Percentiles rank a stretch among this genome's conserved stretches.
phyloP scores from a whole-genome alignment of 2,797 vertebrate genomes.

The Babyrousa celebensis region DNA sequence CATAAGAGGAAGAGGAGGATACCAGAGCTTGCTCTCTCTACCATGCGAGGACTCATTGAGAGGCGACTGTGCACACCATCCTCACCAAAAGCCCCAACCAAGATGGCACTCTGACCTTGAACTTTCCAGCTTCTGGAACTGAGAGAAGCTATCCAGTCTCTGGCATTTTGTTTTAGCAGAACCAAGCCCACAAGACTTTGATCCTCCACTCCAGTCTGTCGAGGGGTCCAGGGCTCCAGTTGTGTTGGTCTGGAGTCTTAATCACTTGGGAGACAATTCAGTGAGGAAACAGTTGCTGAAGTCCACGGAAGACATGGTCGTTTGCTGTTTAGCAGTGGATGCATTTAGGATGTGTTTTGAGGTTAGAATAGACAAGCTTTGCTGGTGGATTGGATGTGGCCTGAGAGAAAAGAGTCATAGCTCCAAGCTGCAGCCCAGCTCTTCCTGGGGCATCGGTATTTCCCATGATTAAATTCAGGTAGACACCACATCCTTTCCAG shows the following conservation, averaged over 20 bases:
- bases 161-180: not conserved
- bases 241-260: not conserved
- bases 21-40: not conserved
- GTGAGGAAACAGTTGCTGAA: not conserved
- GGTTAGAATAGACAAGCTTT: not conserved
- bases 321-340: not conserved
- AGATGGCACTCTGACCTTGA: not conserved
- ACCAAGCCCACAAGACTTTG: no score
- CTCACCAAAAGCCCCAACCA: not conserved
- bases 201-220: not conserved
- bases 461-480: not conserved
- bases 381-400: not conserved
- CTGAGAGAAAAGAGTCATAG: not conserved
- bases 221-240: rapidly evolving
- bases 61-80: not conserved
- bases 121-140: not conserved
- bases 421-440: not conserved
- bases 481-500: not conserved
- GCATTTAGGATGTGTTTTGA: not conserved
- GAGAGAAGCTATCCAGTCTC: not conserved
- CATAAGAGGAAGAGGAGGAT: not conserved
- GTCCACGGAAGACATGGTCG: not conserved
- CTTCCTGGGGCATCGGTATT: not conserved
- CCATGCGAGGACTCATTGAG: not conserved
- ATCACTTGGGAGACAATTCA: not conserved